Base-by-base conservation (phyloP, 2,888 invertebrate genomes). In the Eupithecia inturbata region DNA sequence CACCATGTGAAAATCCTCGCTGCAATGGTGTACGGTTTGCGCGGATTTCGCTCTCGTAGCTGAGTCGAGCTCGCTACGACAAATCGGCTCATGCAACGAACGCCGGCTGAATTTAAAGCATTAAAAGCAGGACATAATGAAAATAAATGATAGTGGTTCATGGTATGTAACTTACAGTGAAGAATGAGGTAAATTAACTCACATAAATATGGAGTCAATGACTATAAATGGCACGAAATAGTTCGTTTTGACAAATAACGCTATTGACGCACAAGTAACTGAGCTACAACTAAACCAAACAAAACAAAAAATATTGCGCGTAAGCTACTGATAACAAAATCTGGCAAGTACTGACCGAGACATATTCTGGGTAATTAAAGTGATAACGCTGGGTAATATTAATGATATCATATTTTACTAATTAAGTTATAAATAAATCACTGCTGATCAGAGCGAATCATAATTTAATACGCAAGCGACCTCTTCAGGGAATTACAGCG, bases 1-100 rank as follows among this genome's bases (percentile, higher is more conserved):
- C 80, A 84, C 82, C 80, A 85, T 88, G 89, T 89, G 90, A 91
- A 90, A 91, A 87, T 88, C 82, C 82, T 85, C 77, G 82, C 81
- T 80, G 78, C 82, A 87, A 86, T 88, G 84, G 84, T 83, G 85
- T 84, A 84, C 84, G 84, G 84, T 87, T 87, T 87, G 84, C 81
- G 79, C 83, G 84, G 87, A 88, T 88, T 88, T 87, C 83, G 83
- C 78, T 79, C 79, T 81, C 81, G 67, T 82, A 83, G 81, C 80
- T 85, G 84, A 85, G 49, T 49, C 49, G 49, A 22, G 84, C 85
- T 83, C 80, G 80, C 79, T 80, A 80, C 81, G 83, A 82, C 83
- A 86, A 81, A 81, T 83, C 81, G 82, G 83, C 82, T 85, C 84
- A 82, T 79, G 80, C 78, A 75, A 77, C 72, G 77, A 68, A 76